phyloP scores from a whole-genome alignment of 2,888 invertebrate species.

The Epirrhoe alternata region DNA sequence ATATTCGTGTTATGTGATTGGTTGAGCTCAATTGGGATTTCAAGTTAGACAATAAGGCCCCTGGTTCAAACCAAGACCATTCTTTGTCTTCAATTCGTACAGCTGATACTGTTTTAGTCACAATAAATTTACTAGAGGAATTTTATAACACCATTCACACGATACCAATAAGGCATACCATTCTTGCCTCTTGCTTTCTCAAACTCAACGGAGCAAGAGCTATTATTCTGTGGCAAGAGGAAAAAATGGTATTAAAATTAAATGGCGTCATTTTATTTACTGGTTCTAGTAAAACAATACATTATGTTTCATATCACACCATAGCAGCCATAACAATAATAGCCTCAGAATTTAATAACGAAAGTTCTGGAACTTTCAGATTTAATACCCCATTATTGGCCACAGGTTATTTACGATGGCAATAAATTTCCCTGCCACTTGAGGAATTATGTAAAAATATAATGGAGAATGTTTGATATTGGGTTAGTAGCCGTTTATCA shows the following conservation, averaged over 20 bases:
- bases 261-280: not conserved
- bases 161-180: too few species aligned
- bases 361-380: conserved; percentile 50
- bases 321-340: conserved; percentile 27
- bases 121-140: not conserved
- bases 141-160: too few species aligned
- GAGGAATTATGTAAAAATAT: conserved; percentile 53
- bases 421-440: conserved; percentile 58
- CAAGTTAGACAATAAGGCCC: too few species aligned
- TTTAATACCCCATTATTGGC: conserved; percentile 67
- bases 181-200: too few species aligned
- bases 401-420: conserved; percentile 61
- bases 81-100: too few species aligned
- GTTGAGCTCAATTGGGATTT: too few species aligned
- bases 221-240: too few species aligned
- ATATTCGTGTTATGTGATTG: too few species aligned
- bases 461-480: conserved; percentile 39
- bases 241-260: too few species aligned
- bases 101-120: too few species aligned
- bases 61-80: too few species aligned
- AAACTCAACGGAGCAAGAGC: too few species aligned
- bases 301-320: conserved; percentile 9
- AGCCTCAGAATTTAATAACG: conserved; percentile 53
- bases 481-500: conserved; percentile 29
- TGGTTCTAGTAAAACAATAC: not conserved